Percentiles rank a stretch among this genome's conserved stretches.
These are phyloP conservation scores for Crioceris asparagi DNA, from an alignment of 2,888 invertebrate species.

Conservation along the genomic window DNA sequence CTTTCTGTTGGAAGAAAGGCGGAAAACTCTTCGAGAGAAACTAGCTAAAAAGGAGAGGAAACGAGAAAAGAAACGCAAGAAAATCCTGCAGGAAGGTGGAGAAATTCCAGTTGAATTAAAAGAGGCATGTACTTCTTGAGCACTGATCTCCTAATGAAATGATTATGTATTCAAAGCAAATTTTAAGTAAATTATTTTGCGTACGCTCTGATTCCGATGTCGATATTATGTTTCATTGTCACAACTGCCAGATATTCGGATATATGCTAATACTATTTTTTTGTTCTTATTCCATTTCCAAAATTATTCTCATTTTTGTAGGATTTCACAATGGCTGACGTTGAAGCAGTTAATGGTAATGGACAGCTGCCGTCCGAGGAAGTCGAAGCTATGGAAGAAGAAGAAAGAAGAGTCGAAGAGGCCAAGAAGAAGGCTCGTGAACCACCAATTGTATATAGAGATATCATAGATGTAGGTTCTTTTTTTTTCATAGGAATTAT, in stretches of 20 bases:
- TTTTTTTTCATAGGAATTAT: not conserved
- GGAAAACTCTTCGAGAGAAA: constrained; percentile 61
- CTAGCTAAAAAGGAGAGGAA: constrained; percentile 62
- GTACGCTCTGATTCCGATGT: not conserved
- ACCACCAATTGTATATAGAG: constrained; percentile 70
- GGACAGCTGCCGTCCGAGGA: constrained; percentile 42
- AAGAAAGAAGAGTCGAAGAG: constrained; percentile 56
- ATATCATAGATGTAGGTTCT: constrained; percentile 53
- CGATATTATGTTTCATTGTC: not conserved
- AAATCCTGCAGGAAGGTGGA: constrained; percentile 41
- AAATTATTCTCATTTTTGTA: constrained; percentile 4
- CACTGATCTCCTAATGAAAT: not conserved
- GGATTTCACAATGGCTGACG: constrained; percentile 16
- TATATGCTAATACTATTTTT: not conserved
- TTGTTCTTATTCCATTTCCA: not conserved
- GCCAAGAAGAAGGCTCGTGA: constrained; percentile 60
- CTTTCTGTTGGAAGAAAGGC: constrained; percentile 55
- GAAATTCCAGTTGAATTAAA: constrained; percentile 27
- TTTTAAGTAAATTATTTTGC: not conserved
- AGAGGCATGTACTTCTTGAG: constrained; percentile 23
- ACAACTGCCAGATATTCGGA: not conserved
- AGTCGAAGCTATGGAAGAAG: constrained; percentile 48
- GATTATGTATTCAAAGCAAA: not conserved
- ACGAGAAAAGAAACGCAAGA: constrained; percentile 57
- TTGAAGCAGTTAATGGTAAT: constrained; percentile 31